phyloP scores from a whole-genome alignment of 2,888 invertebrate genomes.

The Cylindroiulus punctatus region DNA sequence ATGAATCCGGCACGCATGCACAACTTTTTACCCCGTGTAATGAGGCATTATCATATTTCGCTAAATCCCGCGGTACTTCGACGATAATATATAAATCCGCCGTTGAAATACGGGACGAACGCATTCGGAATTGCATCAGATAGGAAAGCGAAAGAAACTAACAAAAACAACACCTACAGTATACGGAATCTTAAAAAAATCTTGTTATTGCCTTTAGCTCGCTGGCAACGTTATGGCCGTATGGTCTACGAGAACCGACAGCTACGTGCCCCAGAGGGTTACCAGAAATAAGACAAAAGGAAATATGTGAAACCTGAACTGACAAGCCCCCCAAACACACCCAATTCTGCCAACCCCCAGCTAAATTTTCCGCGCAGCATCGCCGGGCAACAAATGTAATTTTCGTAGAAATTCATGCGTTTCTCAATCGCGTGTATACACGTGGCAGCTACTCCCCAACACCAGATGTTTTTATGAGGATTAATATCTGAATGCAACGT shows the following conservation, averaged over 20 bases:
- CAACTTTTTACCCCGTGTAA: background rate
- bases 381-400: background rate
- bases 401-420: conserved; percentile 25
- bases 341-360: background rate
- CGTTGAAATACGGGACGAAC: background rate
- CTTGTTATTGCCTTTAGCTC: background rate
- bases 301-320: conserved; percentile 8
- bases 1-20: background rate
- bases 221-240: background rate
- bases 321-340: background rate
- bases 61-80: background rate
- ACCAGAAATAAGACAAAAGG: conserved; percentile 25
- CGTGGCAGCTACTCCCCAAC: background rate
- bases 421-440: conserved; percentile 2
- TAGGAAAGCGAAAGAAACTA: background rate
- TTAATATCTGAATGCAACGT: conserved; percentile 30
- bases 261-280: background rate
- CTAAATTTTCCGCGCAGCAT: background rate
- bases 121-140: background rate
- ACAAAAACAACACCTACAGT: background rate
- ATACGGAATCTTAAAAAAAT: conserved; percentile 13
- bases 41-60: conserved; percentile 25
- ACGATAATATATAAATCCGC: background rate
- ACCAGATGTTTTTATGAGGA: conserved; percentile 34
- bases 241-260: background rate